Conservation (phyloP, 2,888 invertebrate genomes). For the Ichneumoninae sp. region DNA sequence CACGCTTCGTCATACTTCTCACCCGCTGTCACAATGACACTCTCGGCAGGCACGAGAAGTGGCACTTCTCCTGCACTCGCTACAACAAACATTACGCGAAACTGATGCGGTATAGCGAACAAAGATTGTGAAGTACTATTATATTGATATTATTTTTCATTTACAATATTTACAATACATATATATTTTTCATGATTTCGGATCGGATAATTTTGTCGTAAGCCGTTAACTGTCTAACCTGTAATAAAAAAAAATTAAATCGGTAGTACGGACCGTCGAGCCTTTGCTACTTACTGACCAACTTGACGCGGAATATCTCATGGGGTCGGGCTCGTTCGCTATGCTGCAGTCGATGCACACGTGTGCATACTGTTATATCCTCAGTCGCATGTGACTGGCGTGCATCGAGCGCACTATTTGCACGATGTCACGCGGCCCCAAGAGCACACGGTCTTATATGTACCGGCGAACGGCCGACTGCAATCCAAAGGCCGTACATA, state of each 20-base stretch:
- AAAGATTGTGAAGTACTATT: no score
- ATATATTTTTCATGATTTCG: no score
- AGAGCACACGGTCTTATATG: slow-evolving; percentile 16
- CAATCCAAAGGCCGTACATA: slow-evolving; percentile 28
- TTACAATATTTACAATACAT: no score
- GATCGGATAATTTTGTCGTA: no score
- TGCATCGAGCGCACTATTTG: slow-evolving; percentile 59
- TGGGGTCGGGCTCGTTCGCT: neutral
- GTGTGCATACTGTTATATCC: slow-evolving; percentile 14
- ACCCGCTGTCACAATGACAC: no score
- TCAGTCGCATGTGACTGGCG: slow-evolving; percentile 45
- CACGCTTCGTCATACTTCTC: no score
- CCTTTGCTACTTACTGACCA: neutral
- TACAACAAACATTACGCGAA: no score
- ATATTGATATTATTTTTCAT: no score
- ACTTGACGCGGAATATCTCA: slow-evolving; percentile 6
- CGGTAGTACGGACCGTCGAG: neutral
- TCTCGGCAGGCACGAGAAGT: no score
- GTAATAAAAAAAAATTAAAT: neutral
- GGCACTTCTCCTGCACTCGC: no score
- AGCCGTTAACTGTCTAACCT: neutral
- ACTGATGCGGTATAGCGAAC: no score
- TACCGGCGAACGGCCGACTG: slow-evolving; percentile 17
- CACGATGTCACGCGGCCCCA: slow-evolving; percentile 57
- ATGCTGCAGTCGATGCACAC: neutral